Evolutionary conservation across 2,797 vertebrate species (phyloP).

Genomic region (Amazonetta brasiliensis): DNA sequence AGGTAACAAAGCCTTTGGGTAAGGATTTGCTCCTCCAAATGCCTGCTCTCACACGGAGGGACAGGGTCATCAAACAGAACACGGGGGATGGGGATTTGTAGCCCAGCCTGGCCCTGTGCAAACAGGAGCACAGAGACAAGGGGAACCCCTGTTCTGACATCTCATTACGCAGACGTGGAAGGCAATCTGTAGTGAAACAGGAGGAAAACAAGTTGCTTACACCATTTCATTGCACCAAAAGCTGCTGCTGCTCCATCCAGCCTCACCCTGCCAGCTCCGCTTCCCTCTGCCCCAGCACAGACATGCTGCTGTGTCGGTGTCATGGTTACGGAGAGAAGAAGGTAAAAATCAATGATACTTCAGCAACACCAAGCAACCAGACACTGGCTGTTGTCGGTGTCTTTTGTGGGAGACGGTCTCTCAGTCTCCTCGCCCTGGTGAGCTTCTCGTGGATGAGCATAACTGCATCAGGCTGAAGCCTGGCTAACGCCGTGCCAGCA

Average conservation of each 20-base stretch:
- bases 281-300: neutral
- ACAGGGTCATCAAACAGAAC: neutral
- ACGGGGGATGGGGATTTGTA: neutral
- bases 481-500: neutral
- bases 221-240: fast-evolving
- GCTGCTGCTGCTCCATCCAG: neutral
- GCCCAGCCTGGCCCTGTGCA: fast-evolving
- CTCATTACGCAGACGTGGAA: neutral
- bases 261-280: neutral
- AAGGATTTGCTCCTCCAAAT: neutral
- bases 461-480: neutral
- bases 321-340: neutral
- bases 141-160: neutral
- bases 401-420: neutral
- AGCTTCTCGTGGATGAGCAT: neutral
- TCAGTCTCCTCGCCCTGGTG: neutral
- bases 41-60: neutral
- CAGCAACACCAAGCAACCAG: neutral
- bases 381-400: neutral
- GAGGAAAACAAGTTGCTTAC: neutral
- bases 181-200: neutral
- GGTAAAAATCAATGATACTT: neutral
- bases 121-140: neutral
- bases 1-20: fast-evolving
- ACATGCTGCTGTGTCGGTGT: neutral